phyloP scores from a whole-genome alignment of 2,888 invertebrate genomes.

The Cecidostiba fungosa region DNA sequence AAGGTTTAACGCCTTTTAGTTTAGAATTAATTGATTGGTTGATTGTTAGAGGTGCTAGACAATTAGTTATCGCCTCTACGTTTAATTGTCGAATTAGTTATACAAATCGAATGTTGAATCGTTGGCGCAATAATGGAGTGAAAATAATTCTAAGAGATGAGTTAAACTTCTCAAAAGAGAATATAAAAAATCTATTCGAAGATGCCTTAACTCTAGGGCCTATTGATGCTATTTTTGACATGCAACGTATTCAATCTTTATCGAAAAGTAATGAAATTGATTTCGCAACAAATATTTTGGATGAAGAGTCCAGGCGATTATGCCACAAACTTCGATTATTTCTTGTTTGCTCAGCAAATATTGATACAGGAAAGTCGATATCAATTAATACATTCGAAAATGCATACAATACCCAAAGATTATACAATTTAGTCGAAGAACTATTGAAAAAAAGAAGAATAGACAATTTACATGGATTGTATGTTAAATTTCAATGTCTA shows the following conservation, averaged over 20 bases:
- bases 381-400: neutral
- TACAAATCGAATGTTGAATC: conserved; percentile 43
- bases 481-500: conserved; percentile 38
- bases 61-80: conserved; percentile 61
- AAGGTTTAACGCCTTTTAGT: conserved; percentile 87
- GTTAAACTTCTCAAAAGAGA: conserved; percentile 49
- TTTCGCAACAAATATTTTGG: conserved; percentile 57
- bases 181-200: conserved; percentile 58
- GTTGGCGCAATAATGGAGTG: conserved; percentile 63
- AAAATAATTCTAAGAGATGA: conserved; percentile 55
- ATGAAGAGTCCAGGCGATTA: conserved; percentile 58
- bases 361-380: conserved; percentile 3
- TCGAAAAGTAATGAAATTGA: neutral
- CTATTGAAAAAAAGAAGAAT: conserved; percentile 55
- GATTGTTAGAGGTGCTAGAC: conserved; percentile 62
- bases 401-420: neutral
- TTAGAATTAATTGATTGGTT: conserved; percentile 65
- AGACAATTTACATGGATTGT: conserved; percentile 54
- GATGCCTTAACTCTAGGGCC: conserved; percentile 58
- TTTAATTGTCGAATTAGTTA: conserved; percentile 42
- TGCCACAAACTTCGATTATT: conserved; percentile 57
- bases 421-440: conserved; percentile 52
- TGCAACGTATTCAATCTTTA: conserved; percentile 49
- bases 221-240: conserved; percentile 65
- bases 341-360: conserved; percentile 56